A percentile compares a stretch with the other conserved stretches of the same genome.
Conservation (phyloP, 2,888 invertebrate genomes). For the Sphaerophoria taeniata region DNA sequence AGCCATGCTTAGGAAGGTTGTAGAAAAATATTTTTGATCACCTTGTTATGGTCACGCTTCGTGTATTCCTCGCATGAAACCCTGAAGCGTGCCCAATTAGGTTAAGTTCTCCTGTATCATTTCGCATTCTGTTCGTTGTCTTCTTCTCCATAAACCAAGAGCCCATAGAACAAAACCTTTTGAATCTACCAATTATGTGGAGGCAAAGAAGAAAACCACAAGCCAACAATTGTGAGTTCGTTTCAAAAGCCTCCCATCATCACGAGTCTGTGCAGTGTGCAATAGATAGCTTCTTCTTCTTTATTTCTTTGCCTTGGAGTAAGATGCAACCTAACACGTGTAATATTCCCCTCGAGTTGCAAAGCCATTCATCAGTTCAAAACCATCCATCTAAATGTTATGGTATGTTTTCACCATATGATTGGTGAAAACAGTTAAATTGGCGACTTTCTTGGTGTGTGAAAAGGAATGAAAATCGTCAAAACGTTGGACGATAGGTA, state of each 20-base stretch:
- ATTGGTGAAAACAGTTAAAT: slow-evolving; percentile 18
- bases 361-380: slow-evolving; percentile 55
- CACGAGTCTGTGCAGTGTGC: slow-evolving; percentile 7
- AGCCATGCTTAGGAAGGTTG: slow-evolving; percentile 20
- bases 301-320: slow-evolving; percentile 10
- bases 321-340: slow-evolving; percentile 18
- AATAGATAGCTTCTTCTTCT: slow-evolving; percentile 36
- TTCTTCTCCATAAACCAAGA: slow-evolving; percentile 19
- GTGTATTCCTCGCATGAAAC: slow-evolving; percentile 75
- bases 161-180: slow-evolving; percentile 35
- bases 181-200: slow-evolving; percentile 65
- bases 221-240: slow-evolving; percentile 61
- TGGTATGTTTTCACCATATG: slow-evolving; percentile 22
- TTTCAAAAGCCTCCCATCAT: slow-evolving; percentile 43
- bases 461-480: background rate
- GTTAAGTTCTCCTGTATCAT: slow-evolving; percentile 72
- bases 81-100: slow-evolving; percentile 77
- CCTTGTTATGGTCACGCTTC: slow-evolving; percentile 76
- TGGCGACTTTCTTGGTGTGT: background rate
- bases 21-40: slow-evolving; percentile 68
- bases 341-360: slow-evolving; percentile 38
- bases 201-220: slow-evolving; percentile 51
- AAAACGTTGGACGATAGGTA: slow-evolving; percentile 8
- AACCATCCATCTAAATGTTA: slow-evolving; percentile 6
- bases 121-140: slow-evolving; percentile 63